Evolutionary conservation across 2,797 vertebrate genomes (phyloP), one percentile per base, ranked within the genome.

Genomic region (Smutsia gigantea): DNA sequence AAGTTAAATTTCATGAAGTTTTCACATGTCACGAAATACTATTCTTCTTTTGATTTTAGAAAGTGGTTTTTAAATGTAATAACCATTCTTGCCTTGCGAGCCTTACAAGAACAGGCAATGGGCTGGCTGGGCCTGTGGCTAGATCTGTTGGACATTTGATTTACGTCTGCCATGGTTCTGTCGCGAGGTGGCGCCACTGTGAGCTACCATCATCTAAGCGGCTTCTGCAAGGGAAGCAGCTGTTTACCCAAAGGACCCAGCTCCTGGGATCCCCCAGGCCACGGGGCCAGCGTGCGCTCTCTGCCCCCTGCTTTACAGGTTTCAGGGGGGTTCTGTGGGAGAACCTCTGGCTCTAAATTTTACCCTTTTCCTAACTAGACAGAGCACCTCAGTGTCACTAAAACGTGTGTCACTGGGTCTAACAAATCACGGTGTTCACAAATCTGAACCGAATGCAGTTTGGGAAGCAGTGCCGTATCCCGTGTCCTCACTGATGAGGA

Each of bases 391-490:
- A 1, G 19, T 69, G 12, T 93, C 13, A 2, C 6, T 39, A 3
- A 64, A 13, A 39, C 25, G 17, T 29, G 13, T 51, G 25, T 12
- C 13, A 7, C 87, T 72, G 55, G 51, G 25, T 25, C 59, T 64
- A 27, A 82, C 29, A 15, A 71, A 25, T 23, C 1, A 5, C 27
- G 1, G 21, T 23, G 15, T 34, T 39, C 6, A 5, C 8, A 57
- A 29, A 29, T 14, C 12, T 23, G 71, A 68, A 34, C 55, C 5
- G 3, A 3, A 69, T 17, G 51, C 63, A 39, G 42, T 31, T 31
- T 18, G 31, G 39, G 21, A 49, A 42, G 19, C 0, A 0, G 9
- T 14, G 2, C 0, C 12, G 0, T 9, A 19, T 2, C 2, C 21
- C 15, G 4, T 17, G 25, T 55, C 61, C 27, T 63, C 34, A 17